phyloP scores from a whole-genome alignment of 1,140 invertebrate genomes.

The Drosophila mauritiana region DNA sequence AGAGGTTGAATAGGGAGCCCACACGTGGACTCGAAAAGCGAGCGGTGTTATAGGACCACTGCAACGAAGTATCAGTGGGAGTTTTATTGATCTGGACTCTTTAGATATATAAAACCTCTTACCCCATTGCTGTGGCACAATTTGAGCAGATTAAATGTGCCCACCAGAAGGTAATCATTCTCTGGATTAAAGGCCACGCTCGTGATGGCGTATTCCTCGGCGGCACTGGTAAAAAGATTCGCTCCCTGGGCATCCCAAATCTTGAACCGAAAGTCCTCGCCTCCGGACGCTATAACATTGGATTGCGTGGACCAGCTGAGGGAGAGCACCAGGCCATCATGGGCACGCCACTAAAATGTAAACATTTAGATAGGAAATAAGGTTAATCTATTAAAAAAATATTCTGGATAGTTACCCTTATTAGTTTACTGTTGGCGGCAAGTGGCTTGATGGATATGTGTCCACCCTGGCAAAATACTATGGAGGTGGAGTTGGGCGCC shows the following conservation, averaged over 20 bases:
- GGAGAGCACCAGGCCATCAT: conserved; percentile 95
- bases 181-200: conserved; percentile 95
- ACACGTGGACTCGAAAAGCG: conserved; percentile 90
- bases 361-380: background rate
- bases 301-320: conserved; percentile 95
- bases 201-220: conserved; percentile 96
- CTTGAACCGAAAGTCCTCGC: conserved; percentile 98
- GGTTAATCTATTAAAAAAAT: too few species aligned
- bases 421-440: conserved; percentile 94
- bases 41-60: conserved; percentile 96
- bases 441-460: conserved; percentile 95
- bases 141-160: conserved; percentile 96
- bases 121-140: conserved; percentile 97
- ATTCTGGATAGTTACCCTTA: too few species aligned
- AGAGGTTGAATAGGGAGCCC: conserved; percentile 94
- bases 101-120: conserved; percentile 65
- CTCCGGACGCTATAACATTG: conserved; percentile 95
- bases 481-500: conserved; percentile 93
- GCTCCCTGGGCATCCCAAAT: conserved; percentile 97
- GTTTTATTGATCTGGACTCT: fast-evolving
- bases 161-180: conserved; percentile 96
- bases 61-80: background rate
- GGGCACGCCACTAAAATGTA: conserved; percentile 95
- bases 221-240: conserved; percentile 92
- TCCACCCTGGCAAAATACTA: conserved; percentile 94